Evolutionary conservation across 2,797 vertebrate genomes (phyloP).

Genomic region (Anableps anableps): DNA sequence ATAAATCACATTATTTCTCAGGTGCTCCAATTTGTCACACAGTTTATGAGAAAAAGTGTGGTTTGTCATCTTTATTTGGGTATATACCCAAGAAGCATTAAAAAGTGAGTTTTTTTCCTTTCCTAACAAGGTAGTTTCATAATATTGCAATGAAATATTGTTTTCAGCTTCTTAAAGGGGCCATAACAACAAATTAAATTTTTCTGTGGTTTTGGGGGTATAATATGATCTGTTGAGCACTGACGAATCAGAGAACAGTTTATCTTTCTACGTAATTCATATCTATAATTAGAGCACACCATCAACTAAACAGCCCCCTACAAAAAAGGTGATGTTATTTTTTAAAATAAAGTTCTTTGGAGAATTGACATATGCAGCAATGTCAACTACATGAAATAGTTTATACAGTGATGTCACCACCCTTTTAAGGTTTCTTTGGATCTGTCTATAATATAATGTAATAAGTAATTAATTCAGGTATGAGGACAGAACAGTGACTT

Average conservation of each 20-base stretch:
- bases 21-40: background rate
- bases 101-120: background rate
- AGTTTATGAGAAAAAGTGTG: background rate
- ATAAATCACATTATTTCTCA: background rate
- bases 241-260: too few species aligned
- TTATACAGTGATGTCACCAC: too few species aligned
- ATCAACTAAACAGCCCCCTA: too few species aligned
- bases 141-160: background rate
- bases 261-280: too few species aligned
- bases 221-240: too few species aligned
- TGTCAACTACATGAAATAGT: too few species aligned
- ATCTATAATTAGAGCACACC: too few species aligned
- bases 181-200: too few species aligned
- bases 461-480: background rate
- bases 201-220: too few species aligned
- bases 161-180: constrained; percentile 6
- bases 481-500: background rate
- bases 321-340: too few species aligned
- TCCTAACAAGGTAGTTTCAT: background rate
- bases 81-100: background rate
- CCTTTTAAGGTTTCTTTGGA: background rate
- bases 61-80: background rate
- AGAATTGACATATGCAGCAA: too few species aligned
- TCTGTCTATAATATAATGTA: background rate
- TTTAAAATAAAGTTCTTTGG: too few species aligned